These are phyloP conservation scores for Aphodius sticticus DNA, from an alignment of 2,888 invertebrate genomes.

Conservation along the genomic window DNA sequence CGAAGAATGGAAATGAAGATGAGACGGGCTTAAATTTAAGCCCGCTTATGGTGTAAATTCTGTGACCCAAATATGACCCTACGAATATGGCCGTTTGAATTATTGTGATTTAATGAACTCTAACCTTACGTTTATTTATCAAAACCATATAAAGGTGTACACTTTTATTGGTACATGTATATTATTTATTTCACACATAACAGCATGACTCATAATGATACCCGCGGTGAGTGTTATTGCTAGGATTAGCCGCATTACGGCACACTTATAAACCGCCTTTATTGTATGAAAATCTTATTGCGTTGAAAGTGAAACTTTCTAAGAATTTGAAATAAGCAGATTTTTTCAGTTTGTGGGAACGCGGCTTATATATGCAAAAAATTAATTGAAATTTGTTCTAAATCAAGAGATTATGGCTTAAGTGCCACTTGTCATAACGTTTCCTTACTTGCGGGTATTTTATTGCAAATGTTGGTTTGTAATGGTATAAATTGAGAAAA, in stretches of 20 bases:
- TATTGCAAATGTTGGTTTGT: no score
- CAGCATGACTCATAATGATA: not conserved
- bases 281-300: not conserved
- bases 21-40: not conserved
- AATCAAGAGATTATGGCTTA: no score
- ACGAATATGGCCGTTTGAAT: not conserved
- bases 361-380: not conserved
- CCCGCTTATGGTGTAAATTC: not conserved
- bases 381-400: no score
- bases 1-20: not conserved
- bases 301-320: not conserved
- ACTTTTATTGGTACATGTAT: not conserved
- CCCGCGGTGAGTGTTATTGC: constrained; percentile 4
- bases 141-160: constrained; percentile 4
- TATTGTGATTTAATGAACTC: constrained; percentile 4
- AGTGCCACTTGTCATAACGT: no score
- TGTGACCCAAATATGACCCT: not conserved
- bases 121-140: not conserved
- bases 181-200: not conserved
- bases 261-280: not conserved
- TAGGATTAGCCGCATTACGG: not conserved
- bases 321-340: not conserved
- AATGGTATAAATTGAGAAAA: no score
- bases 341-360: not conserved
- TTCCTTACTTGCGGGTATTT: no score